Percentiles rank a stretch among this genome's conserved stretches.
Evolutionary conservation across 2,888 invertebrate genomes (phyloP).

Genomic region (Tetrapedia diversipes): DNA sequence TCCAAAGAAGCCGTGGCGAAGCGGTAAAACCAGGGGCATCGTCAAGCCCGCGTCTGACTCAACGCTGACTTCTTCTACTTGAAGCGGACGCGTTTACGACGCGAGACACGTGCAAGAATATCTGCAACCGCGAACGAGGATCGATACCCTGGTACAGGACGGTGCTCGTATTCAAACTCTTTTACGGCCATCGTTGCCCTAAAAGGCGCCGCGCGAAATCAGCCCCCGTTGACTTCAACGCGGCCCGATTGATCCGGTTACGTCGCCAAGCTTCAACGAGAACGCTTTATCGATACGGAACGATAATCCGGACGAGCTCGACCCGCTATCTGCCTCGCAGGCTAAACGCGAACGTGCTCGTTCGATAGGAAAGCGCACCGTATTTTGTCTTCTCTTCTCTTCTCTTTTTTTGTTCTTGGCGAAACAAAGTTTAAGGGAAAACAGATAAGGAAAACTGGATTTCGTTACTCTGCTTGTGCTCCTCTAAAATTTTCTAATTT

Average conservation of each 20-base stretch:
- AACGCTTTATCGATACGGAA: constrained; percentile 41
- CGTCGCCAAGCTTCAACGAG: constrained; percentile 1
- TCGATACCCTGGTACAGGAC: constrained; percentile 59
- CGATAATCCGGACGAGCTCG: constrained; percentile 28
- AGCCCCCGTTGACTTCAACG: constrained; percentile 38
- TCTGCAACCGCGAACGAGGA: constrained; percentile 60
- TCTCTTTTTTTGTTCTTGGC: no score
- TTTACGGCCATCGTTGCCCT: constrained; percentile 58
- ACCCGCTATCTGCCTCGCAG: constrained; percentile 17
- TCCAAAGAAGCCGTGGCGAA: no score
- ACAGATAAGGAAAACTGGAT: no score
- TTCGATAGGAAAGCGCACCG: not conserved
- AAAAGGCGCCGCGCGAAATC: constrained; percentile 55
- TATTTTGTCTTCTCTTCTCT: not conserved
- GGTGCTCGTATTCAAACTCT: constrained; percentile 54
- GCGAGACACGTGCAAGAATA: constrained; percentile 65
- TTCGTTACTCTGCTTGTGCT: not conserved
- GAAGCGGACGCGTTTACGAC: constrained; percentile 51
- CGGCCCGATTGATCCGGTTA: constrained; percentile 42
- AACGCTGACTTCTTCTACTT: constrained; percentile 32
- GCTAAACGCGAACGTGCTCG: constrained; percentile 19
- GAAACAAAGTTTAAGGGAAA: not conserved
- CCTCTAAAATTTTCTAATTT: not conserved
- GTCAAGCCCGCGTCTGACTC: constrained; percentile 41
- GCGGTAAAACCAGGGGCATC: not conserved